These are phyloP conservation scores for Nautilus pompilius DNA, from an alignment of 1,140 invertebrate species.

Conservation along the genomic window DNA sequence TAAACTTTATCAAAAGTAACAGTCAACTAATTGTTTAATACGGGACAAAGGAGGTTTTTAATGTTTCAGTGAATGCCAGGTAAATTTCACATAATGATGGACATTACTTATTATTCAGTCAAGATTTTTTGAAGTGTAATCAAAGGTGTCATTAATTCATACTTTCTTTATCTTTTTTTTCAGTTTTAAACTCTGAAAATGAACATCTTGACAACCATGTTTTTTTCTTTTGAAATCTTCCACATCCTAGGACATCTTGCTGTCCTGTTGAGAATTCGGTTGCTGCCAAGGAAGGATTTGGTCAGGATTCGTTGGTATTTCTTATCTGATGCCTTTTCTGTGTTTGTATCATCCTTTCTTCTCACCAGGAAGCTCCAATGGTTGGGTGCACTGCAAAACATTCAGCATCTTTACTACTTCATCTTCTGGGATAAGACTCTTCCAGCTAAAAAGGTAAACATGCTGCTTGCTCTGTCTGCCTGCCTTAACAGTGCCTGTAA, in stretches of 20 bases:
- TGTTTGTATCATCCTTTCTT: conserved; percentile 28
- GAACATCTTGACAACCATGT: too few species aligned
- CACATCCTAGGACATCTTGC: conserved; percentile 33
- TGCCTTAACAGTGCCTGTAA: too few species aligned
- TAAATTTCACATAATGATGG: too few species aligned
- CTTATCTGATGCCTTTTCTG: conserved; percentile 32
- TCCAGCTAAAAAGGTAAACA: conserved; percentile 35
- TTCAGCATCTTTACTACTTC: conserved; percentile 42
- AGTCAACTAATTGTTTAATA: too few species aligned
- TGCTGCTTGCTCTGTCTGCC: not conserved
- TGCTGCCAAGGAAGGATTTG: conserved; percentile 38
- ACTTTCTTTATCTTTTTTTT: too few species aligned
- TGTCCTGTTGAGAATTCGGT: conserved; percentile 31
- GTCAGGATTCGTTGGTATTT: conserved; percentile 39
- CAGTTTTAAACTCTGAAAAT: too few species aligned
- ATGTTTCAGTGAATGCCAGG: too few species aligned
- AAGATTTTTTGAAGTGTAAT: too few species aligned
- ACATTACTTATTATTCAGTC: too few species aligned
- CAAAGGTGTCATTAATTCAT: too few species aligned
- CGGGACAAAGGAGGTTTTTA: too few species aligned
- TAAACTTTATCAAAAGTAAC: too few species aligned
- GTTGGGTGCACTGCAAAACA: conserved; percentile 31
- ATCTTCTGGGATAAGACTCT: conserved; percentile 35
- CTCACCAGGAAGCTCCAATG: conserved; percentile 25
- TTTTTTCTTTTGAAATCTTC: conserved; percentile 12